Conservation (phyloP, 2,888 invertebrate genomes). For the Erynnis tages region DNA sequence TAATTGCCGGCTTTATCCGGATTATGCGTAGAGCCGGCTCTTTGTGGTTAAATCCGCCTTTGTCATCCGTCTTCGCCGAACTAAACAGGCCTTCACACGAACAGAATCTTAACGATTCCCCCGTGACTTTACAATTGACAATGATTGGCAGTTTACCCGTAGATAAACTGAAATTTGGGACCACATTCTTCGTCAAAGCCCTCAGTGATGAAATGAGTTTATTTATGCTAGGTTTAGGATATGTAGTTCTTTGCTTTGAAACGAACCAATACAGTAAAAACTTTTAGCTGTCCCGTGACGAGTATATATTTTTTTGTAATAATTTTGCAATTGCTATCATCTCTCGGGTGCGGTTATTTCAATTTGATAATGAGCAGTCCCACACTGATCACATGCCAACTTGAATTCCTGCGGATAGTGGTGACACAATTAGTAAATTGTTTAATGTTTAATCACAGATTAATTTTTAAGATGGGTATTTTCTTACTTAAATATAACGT, state of each 20-base stretch:
- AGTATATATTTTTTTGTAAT: too few species aligned
- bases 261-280: background rate
- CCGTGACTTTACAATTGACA: background rate
- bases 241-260: too few species aligned
- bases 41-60: slow-evolving; percentile 55
- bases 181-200: too few species aligned
- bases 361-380: slow-evolving; percentile 44
- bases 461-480: too few species aligned
- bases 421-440: background rate
- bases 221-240: background rate
- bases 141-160: background rate
- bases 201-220: background rate
- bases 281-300: too few species aligned
- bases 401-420: slow-evolving; percentile 46
- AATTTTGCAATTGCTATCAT: slow-evolving; percentile 28
- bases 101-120: slow-evolving; percentile 12
- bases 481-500: too few species aligned
- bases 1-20: slow-evolving; percentile 61
- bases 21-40: slow-evolving; percentile 49
- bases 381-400: slow-evolving; percentile 42
- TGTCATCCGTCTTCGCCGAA: slow-evolving; percentile 45
- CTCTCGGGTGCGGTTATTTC: slow-evolving; percentile 51
- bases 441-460: too few species aligned
- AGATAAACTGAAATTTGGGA: too few species aligned
- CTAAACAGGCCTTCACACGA: slow-evolving; percentile 29